phyloP scores from a whole-genome alignment of 2,113 vertebrate genomes.

The Calidris pygmaea region DNA sequence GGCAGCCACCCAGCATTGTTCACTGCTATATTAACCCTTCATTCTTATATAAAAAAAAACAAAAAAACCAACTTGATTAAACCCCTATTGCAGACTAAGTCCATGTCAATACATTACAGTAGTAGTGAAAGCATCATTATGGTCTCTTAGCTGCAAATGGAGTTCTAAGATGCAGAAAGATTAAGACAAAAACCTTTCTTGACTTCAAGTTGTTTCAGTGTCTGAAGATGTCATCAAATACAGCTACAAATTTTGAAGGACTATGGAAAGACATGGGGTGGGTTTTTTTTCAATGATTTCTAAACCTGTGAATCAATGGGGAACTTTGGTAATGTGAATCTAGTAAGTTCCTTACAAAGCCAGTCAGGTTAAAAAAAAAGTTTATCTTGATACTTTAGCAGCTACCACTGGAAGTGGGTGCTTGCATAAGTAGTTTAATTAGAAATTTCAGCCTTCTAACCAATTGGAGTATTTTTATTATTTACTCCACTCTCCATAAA shows the following conservation, averaged over 20 bases:
- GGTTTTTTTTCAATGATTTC: not conserved
- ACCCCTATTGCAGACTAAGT: not conserved
- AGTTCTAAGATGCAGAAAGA: not conserved
- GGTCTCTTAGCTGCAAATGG: not conserved
- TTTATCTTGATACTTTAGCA: not conserved
- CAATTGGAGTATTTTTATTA: not conserved
- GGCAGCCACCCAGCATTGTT: not conserved
- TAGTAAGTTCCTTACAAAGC: not conserved
- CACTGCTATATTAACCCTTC: not conserved
- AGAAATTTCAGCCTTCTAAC: not conserved
- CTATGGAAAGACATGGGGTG: not conserved
- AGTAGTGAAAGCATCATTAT: not conserved
- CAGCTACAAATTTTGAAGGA: not conserved
- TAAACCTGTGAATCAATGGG: not conserved
- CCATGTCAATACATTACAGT: not conserved
- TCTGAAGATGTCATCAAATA: not conserved
- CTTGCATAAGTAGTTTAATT: not conserved
- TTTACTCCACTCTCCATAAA: not conserved
- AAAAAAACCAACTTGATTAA: not conserved
- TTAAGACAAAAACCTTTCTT: not conserved
- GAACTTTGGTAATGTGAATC: not conserved
- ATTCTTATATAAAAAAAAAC: no score
- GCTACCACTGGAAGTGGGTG: not conserved
- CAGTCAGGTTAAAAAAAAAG: not conserved
- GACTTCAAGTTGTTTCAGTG: not conserved